Evolutionary conservation across 2,113 vertebrate genomes (phyloP), one percentile per base, ranked within the genome.

Genomic region (Pogonocichla stellata): DNA sequence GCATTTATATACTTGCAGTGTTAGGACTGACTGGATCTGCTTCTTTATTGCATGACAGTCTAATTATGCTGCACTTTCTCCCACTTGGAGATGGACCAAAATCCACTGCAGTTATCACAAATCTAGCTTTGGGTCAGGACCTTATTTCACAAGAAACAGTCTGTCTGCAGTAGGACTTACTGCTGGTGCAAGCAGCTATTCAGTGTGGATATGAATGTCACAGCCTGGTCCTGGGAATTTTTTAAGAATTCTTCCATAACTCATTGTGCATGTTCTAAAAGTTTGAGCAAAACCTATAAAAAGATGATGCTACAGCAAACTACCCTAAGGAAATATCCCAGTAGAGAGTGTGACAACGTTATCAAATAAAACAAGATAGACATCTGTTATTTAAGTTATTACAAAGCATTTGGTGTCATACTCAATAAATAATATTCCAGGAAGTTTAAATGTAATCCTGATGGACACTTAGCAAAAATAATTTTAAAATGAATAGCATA

Each of bases 381-480:
- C 89, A 92, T 96, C 94, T 96, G 72, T 89, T 96, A 90, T 84
- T 95, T 84, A 88, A 87, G 78, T 92, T 80, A 72, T 82, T 90
- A 90, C 85, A 89, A 96, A 95, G 74, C 87, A 92, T 66, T 88
- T 80, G 70, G 56, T 87, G 7, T 60, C 88, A 86, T 89, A 91
- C 47, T 88, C 85, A 67, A 96, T 93, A 96, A 97, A 97, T 91
- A 92, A 71, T 66, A 66, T 50, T 80, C 67, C 90, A 80, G 60
- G 90, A 96, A 92, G 74, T 92, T 93, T 90, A 87, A 95, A 95
- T 82, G 83, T 69, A 96, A 96, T 79, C 90, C 94, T 92, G 83
- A 96, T 66, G 93, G 88, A 96, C 72, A 88, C 48, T 94, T 94
- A 91, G 77, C 60, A 93, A 92, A 94, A 91, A 93, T 88, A 86